These are phyloP conservation scores for Galeruca laticollis DNA, from an alignment of 2,888 invertebrate species.

Conservation along the genomic window DNA sequence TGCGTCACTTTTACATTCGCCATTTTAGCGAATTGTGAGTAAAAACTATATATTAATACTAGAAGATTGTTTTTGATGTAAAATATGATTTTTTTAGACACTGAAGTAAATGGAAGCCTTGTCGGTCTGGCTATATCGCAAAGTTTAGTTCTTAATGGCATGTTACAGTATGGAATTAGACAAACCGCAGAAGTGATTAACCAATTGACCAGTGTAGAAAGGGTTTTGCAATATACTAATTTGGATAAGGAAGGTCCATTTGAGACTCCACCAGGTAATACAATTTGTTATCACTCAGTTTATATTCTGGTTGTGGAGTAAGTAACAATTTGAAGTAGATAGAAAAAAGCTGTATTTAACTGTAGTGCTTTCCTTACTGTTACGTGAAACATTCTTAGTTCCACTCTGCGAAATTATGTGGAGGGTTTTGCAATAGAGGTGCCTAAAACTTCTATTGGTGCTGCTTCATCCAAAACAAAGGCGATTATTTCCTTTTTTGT, in stretches of 20 bases:
- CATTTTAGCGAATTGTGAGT: slow-evolving; percentile 53
- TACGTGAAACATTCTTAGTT: too few species aligned
- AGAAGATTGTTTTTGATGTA: too few species aligned
- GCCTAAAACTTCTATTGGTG: too few species aligned
- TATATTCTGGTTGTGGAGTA: too few species aligned
- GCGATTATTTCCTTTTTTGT: too few species aligned
- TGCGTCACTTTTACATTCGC: slow-evolving; percentile 74
- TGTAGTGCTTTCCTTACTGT: too few species aligned
- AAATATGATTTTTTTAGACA: background rate
- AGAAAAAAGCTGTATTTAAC: too few species aligned
- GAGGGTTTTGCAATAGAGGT: too few species aligned
- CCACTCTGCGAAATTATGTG: too few species aligned
- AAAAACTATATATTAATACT: slow-evolving; percentile 5
- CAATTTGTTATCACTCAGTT: too few species aligned
- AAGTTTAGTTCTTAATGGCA: slow-evolving; percentile 66
- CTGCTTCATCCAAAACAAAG: too few species aligned
- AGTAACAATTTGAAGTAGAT: too few species aligned
- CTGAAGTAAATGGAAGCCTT: slow-evolving; percentile 48
- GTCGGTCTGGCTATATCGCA: slow-evolving; percentile 57
- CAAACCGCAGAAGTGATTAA: slow-evolving; percentile 82
- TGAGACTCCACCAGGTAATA: slow-evolving; percentile 66
- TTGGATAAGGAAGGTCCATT: slow-evolving; percentile 78
- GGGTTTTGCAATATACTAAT: slow-evolving; percentile 78
- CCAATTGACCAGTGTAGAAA: slow-evolving; percentile 84
- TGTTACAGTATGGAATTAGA: slow-evolving; percentile 85